These are phyloP conservation scores for Laterallus jamaicensis DNA, from an alignment of 2,113 vertebrate genomes.

Conservation along the genomic window DNA sequence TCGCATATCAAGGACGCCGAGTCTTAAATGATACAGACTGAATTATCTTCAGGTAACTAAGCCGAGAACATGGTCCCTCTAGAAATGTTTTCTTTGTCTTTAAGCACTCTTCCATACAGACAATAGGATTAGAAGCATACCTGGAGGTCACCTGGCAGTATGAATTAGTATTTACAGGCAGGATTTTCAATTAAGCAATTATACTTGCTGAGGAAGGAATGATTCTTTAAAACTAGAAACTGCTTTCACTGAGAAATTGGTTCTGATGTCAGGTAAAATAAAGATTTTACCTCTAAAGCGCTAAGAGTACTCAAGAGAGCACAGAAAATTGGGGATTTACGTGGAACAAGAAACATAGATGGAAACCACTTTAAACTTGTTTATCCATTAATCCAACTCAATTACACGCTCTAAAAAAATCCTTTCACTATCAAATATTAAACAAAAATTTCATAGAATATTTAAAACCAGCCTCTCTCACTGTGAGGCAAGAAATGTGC, in stretches of 20 bases:
- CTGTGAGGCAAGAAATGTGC: not conserved
- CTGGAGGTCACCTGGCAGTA: not conserved
- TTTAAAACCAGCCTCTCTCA: not conserved
- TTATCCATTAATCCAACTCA: constrained; percentile 28
- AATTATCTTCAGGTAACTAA: not conserved
- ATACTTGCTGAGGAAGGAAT: not conserved
- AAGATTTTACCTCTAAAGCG: not conserved
- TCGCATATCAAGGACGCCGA: not conserved
- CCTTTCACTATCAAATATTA: constrained; percentile 33
- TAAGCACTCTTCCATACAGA: not conserved
- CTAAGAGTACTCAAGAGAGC: not conserved
- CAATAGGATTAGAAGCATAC: not conserved
- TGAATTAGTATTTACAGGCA: not conserved
- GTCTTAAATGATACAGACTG: not conserved
- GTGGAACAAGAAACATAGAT: constrained; percentile 5
- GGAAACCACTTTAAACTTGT: constrained; percentile 41
- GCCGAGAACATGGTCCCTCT: not conserved
- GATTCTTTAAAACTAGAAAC: not conserved
- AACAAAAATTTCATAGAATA: constrained; percentile 1
- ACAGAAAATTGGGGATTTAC: constrained; percentile 7
- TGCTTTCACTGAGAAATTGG: not conserved
- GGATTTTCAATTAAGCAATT: not conserved
- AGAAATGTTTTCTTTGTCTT: not conserved
- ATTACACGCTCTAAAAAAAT: constrained; percentile 22
- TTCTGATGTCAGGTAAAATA: not conserved